Base-by-base conservation (phyloP, 2,113 vertebrate genomes). In the Larimichthys crocea region DNA sequence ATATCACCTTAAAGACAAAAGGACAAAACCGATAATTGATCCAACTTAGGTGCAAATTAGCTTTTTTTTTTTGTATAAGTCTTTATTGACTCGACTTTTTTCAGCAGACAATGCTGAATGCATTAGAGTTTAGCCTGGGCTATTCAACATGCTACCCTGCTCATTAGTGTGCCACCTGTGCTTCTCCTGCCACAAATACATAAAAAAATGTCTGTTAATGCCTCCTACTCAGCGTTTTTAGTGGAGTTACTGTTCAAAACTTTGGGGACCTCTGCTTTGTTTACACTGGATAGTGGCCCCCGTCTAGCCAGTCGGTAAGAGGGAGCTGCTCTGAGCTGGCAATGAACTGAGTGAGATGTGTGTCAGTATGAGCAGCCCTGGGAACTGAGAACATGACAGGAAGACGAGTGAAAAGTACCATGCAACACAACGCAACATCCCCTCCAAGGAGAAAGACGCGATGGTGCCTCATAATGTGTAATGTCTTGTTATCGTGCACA, bases 381-480 rank as follows among this genome's bases (percentile, higher is more conserved):
- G 83, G 83, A 83, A 81, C 80, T 17, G 42, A 79, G 56, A 77
- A 87, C 75, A 88, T 91, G 90, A 92, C 89, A 89, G 85, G 75
- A 88, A 90, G 89, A 91, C 85, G 88, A 91, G 89, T 86, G 87
- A 90, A 79, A 90, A 86, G 78, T 26, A 53, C 53, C 72, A 88
- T 57, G 80, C 79, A 84, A 80, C 79, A 85, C 80, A 85, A 76
- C 59, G 52, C 71, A 79, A 86, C 88, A 85, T 84, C 73, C 69
- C 82, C 89, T 90, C 56, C 53, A 60, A 88, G 88, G 85, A 89
- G 85, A 76, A 57, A 79, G 73, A 63, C 66, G 35, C 79, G 79
- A 69, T 73, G 61, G 70, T 46, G 46, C 6, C 81, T 87, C 79
- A 64, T 87, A 84, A 90, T 65, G 86, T 72, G 63, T 74, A 84